Evolutionary conservation across 2,888 invertebrate species (phyloP).

Genomic region (Ernsta delagoae): DNA sequence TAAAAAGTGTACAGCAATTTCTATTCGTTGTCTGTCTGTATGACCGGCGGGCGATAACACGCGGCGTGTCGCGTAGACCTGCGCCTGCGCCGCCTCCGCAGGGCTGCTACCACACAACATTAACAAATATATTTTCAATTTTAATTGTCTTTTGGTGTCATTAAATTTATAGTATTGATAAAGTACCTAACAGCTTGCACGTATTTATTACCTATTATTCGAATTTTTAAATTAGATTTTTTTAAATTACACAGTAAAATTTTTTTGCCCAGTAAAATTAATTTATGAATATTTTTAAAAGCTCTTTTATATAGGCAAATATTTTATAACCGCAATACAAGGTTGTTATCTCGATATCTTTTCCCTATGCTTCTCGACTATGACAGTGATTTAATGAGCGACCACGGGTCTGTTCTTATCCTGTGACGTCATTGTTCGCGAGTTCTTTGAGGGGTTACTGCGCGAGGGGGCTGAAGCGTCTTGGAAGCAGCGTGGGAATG

Average conservation of each 20-base stretch:
- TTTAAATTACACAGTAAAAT: too few species aligned
- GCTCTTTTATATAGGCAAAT: too few species aligned
- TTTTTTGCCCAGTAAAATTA: too few species aligned
- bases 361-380: conserved; percentile 7
- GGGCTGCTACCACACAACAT: conserved; percentile 59
- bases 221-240: too few species aligned
- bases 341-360: conserved; percentile 4
- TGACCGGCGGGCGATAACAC: conserved; percentile 74
- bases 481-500: conserved; percentile 78
- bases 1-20: conserved; percentile 71
- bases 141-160: too few species aligned
- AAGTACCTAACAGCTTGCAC: too few species aligned
- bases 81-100: conserved; percentile 53
- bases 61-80: conserved; percentile 70
- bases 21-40: conserved; percentile 67
- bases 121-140: neutral
- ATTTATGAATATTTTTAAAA: too few species aligned
- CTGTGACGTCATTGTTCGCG: conserved; percentile 59
- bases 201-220: too few species aligned
- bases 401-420: conserved; percentile 61
- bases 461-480: conserved; percentile 42
- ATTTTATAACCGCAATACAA: neutral
- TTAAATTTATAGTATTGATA: too few species aligned
- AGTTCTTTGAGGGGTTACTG: conserved; percentile 48
- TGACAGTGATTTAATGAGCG: conserved; percentile 48